Base-by-base conservation (phyloP, 1,140 invertebrate genomes). In the Trichonephila clavipes region DNA sequence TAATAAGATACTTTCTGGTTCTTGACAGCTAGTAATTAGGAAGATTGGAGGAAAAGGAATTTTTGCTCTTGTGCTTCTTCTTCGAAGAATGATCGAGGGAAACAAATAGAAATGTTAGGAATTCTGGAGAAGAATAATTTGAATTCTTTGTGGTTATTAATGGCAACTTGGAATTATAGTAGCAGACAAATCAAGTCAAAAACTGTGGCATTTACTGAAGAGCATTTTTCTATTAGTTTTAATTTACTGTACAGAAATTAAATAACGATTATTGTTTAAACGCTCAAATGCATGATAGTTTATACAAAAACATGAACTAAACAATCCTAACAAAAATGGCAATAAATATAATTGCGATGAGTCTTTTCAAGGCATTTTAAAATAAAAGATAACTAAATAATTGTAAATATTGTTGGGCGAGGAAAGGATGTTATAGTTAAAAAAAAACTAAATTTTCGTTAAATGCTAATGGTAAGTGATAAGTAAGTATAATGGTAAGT, bases 11-110 rank as follows among this genome's bases (percentile, higher is more conserved):
- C 88, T 90, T 90, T 88, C 64, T 64, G 64, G 44, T 69, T 90
- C 88, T 61, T 90, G 88, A 90, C 88, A 90, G 88, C 69, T 90
- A 44, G 69, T 90, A 90, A 90, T 90, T 90, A 90, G 88, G 88
- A 90, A 77, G 88, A 90, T 90, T 90, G 88, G 69, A 12, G 69
- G 88, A 77, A 61, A 61, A 58, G 62, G 19, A 89, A 59, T 90
- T 90, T 81, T 90, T 90, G 40, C 69, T 90, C 69, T 44, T 18
- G 69, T 69, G 40, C 44, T 61, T 21, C 19, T 44, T 88, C 34
- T 44, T 69, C 21, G 19, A n/a, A 19, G 24, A 90, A 90, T 34
- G 69, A 64, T 81, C 69, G 87, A 44, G 69, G 21, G 24, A 81
- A 90, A 77, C 88, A 90, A 90, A 90, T 59, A 90, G 66, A 90